Base-by-base conservation (phyloP, 1,140 invertebrate species). In the Listronotus bonariensis region DNA sequence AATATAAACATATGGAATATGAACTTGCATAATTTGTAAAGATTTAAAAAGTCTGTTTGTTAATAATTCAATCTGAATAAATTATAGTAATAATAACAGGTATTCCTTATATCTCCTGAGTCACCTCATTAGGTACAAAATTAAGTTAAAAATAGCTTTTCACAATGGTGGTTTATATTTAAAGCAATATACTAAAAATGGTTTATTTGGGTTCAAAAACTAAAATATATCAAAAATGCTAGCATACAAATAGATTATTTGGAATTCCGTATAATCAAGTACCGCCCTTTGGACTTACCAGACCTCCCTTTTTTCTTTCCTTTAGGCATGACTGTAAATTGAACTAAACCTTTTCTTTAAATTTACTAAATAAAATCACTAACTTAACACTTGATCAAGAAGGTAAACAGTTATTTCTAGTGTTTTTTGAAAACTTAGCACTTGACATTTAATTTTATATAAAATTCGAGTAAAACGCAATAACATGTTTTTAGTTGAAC, bases 351-450 rank as follows among this genome's bases (percentile, higher is more conserved):
- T 74, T 72, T 67, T 72, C 71, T 72, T 74, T 75, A 74, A 76
- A 76, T 76, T 76, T 72, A 74, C 72, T 74, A 76, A 72, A 68
- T 58, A 70, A 74, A 70, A 70, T 65, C 59, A 70, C 75, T 74
- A 76, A 74, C 70, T 74, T 74, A 67, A 67, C 75, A 76, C 74
- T 74, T 57, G 74, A 79, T 79, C 77, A 79, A 77, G 77, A 79
- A 59, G 77, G 77, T 70, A 75, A 61, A 78, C 70, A 71, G 74
- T 78, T 77, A 69, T 62, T 74, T 74, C 72, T 70, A 66, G 54
- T 72, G 57, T 72, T 71, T 74, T 74, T 74, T 52, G 72, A 73
- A 71, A 72, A 68, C 69, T 68, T 56, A 56, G 65, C 72, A 74
- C 72, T 76, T 74, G 76, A 74, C 77, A 79, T 78, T 76, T 70